Percentiles rank a stretch among this genome's conserved stretches.
Conservation (phyloP, 2,113 vertebrate species). For the Spheniscus mendiculus region DNA sequence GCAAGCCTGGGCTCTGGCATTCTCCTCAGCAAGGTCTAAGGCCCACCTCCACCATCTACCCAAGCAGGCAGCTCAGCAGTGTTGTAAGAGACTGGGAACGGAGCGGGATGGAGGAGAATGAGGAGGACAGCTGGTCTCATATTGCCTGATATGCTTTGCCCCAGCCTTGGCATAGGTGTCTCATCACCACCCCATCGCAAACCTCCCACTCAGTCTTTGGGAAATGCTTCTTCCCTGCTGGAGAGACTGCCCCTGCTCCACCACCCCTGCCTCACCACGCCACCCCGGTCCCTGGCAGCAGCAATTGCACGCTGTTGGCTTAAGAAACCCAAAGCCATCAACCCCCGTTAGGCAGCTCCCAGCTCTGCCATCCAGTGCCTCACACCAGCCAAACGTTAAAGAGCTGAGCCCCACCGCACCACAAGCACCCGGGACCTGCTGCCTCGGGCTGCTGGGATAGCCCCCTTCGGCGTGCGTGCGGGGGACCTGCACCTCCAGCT, state of each 20-base stretch:
- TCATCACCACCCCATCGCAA: accelerated
- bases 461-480: accelerated
- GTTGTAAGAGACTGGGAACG: background rate
- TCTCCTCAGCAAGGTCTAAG: background rate
- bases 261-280: background rate
- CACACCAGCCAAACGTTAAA: background rate
- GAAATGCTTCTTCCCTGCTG: background rate
- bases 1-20: background rate
- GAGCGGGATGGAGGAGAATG: background rate
- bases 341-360: background rate
- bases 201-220: background rate
- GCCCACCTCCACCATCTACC: background rate
- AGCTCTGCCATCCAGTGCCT: background rate
- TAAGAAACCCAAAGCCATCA: background rate
- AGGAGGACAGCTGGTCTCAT: background rate
- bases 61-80: background rate
- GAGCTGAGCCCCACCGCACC: background rate
- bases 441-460: background rate
- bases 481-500: background rate
- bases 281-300: background rate
- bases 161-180: background rate
- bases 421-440: background rate
- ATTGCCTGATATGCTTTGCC: background rate
- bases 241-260: background rate
- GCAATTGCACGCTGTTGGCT: background rate